A percentile compares a stretch with the other conserved stretches of the same genome.
Evolutionary conservation across 2,797 vertebrate species (phyloP).

Genomic region (Sparus aurata): DNA sequence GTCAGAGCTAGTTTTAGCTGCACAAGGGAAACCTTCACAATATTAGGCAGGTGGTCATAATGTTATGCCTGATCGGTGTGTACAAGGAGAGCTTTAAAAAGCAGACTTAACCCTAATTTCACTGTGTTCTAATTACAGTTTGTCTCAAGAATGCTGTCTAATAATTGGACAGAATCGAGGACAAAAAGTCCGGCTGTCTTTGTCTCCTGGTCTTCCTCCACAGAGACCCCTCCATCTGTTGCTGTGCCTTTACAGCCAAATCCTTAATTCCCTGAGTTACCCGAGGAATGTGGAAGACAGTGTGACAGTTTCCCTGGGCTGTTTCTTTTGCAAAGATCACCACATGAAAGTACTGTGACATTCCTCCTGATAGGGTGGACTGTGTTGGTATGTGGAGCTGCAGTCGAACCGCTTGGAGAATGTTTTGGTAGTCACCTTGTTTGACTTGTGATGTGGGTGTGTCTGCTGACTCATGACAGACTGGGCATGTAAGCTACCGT

Average conservation of each 20-base stretch:
- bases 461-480: constrained; percentile 50
- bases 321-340: background rate
- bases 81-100: too few species aligned
- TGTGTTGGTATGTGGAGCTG: background rate
- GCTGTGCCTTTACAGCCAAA: background rate
- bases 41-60: too few species aligned
- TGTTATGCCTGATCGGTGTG: too few species aligned
- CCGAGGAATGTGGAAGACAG: constrained; percentile 43
- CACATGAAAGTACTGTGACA: background rate
- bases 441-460: constrained; percentile 52
- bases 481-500: background rate
- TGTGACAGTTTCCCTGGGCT: background rate
- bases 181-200: background rate
- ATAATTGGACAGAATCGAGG: background rate
- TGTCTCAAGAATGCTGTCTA: background rate
- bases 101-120: background rate
- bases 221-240: background rate
- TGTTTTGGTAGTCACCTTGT: constrained; percentile 18
- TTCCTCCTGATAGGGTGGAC: background rate
- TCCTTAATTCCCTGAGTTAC: constrained; percentile 34
- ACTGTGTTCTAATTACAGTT: background rate
- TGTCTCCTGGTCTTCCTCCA: background rate
- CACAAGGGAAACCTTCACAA: too few species aligned
- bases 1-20: too few species aligned
- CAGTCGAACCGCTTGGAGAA: background rate